Evolutionary conservation across 1,140 invertebrate genomes (phyloP).

Genomic region (Drosophila nasuta): DNA sequence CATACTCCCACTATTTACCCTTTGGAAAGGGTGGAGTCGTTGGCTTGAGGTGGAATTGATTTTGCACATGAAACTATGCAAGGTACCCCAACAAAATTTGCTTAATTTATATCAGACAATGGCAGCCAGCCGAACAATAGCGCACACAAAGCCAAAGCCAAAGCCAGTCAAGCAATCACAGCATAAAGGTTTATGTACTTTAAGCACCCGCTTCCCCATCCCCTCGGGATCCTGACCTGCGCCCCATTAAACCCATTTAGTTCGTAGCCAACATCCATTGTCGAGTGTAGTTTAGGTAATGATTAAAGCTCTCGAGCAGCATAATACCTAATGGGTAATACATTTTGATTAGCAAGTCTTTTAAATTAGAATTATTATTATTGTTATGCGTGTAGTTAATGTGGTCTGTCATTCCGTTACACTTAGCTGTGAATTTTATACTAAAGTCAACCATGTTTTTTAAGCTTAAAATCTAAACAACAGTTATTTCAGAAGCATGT

Average conservation of each 20-base stretch:
- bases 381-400: not conserved
- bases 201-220: conserved; percentile 7
- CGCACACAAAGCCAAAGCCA: conserved; percentile 4
- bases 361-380: not conserved
- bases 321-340: not conserved
- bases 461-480: no score
- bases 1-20: not conserved
- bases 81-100: conserved; percentile 67
- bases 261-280: conserved; percentile 10
- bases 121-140: conserved; percentile 62
- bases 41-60: conserved; percentile 60
- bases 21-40: conserved; percentile 28
- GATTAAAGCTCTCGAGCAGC: conserved; percentile 8
- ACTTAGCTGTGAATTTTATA: no score
- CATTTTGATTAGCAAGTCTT: not conserved
- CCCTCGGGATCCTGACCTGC: conserved; percentile 22
- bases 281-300: conserved; percentile 13
- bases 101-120: conserved; percentile 78
- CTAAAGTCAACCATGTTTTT: no score
- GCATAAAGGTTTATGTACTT: conserved; percentile 31
- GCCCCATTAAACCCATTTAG: conserved; percentile 29
- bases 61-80: conserved; percentile 73
- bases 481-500: no score
- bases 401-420: no score
- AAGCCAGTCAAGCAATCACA: conserved; percentile 25